phyloP scores from a whole-genome alignment of 2,113 vertebrate species.

The Noturus placidus region DNA sequence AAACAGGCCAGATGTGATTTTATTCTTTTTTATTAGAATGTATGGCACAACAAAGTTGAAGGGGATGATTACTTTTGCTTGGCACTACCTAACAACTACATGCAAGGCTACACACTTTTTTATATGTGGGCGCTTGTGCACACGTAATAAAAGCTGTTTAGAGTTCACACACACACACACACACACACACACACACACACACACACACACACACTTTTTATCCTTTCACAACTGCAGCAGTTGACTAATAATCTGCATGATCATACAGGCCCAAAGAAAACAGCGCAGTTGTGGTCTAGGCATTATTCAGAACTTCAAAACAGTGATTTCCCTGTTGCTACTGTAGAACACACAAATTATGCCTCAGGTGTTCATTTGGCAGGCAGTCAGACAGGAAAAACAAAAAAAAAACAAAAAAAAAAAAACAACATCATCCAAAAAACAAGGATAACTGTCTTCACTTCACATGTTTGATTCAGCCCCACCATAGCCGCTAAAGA shows the following conservation, averaged over 20 bases:
- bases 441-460: constrained; percentile 13
- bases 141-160: neutral
- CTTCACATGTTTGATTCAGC: neutral
- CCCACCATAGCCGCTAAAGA: neutral
- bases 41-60: neutral
- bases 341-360: constrained; percentile 21
- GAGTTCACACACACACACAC: neutral
- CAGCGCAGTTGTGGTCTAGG: constrained; percentile 5
- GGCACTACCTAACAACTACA: neutral
- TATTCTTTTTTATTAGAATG: neutral
- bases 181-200: neutral
- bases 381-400: neutral
- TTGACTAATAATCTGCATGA: constrained; percentile 26
- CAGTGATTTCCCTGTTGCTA: constrained; percentile 29
- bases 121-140: neutral
- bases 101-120: neutral
- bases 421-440: neutral
- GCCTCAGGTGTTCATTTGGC: constrained; percentile 11
- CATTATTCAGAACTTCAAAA: constrained; percentile 38
- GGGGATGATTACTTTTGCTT: neutral
- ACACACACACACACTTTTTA: neutral
- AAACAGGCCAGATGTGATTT: neutral
- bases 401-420: too few relatives aligned
- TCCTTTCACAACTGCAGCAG: constrained; percentile 6
- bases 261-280: constrained; percentile 31